A percentile compares a stretch with the other conserved stretches of the same genome.
These are phyloP conservation scores for Ernsta delagoae DNA, from an alignment of 2,888 invertebrate species.

Conservation along the genomic window DNA sequence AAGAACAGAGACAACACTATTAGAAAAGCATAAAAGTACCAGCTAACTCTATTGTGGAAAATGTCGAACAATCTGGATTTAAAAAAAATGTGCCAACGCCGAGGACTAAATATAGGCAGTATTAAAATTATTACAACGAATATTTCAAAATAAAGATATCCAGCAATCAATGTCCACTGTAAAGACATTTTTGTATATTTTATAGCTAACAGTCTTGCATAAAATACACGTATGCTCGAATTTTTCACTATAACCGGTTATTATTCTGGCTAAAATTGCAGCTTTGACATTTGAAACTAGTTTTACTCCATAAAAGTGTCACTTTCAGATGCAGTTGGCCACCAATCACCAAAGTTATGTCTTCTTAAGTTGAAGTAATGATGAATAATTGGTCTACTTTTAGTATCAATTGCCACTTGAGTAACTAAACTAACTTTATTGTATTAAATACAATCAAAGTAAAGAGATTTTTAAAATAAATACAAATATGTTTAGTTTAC, in stretches of 20 bases:
- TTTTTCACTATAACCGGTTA: conserved; percentile 18
- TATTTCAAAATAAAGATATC: conserved; percentile 89
- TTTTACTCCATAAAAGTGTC: conserved; percentile 13
- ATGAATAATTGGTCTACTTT: neutral
- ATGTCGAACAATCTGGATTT: conserved; percentile 87
- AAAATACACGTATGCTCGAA: conserved; percentile 6
- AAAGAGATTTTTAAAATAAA: too few relatives aligned
- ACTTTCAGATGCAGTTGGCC: neutral
- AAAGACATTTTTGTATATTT: conserved; percentile 86
- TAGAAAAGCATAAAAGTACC: conserved; percentile 87
- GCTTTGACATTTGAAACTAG: conserved; percentile 18
- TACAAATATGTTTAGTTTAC: too few relatives aligned
- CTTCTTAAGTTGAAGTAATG: neutral
- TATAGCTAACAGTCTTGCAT: conserved; percentile 32
- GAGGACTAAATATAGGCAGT: conserved; percentile 89
- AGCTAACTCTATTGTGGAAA: conserved; percentile 86
- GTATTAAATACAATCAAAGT: too few relatives aligned
- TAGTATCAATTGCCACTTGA: too few relatives aligned
- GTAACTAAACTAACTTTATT: too few relatives aligned
- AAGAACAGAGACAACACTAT: conserved; percentile 87
- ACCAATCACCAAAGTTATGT: too few relatives aligned
- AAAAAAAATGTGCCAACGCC: conserved; percentile 91
- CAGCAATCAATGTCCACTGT: conserved; percentile 91
- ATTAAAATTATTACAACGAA: conserved; percentile 86
- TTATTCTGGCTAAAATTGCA: conserved; percentile 8